phyloP scores from a whole-genome alignment of 2,888 invertebrate genomes.

The Drosophila maculinotata region DNA sequence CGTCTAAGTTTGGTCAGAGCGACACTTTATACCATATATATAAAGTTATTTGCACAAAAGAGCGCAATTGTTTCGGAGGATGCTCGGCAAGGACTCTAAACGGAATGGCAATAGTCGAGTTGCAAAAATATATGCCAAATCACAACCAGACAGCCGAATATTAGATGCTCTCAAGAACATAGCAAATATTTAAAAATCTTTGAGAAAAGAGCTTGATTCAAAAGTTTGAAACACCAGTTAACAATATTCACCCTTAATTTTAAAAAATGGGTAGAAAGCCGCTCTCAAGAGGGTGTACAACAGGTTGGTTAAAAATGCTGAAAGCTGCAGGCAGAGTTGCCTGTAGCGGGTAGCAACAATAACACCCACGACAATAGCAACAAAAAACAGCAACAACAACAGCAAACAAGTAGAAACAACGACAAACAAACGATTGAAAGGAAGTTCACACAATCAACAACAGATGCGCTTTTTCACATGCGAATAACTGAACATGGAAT shows the following conservation, averaged over 20 bases:
- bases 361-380: conserved; percentile 54
- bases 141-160: conserved; percentile 25
- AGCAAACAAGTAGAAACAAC: conserved; percentile 58
- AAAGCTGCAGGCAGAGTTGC: conserved; percentile 56
- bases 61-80: conserved; percentile 77
- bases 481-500: conserved; percentile 78
- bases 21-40: conserved; percentile 41
- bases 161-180: conserved; percentile 33
- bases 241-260: too few species aligned
- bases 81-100: conserved; percentile 58
- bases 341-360: conserved; percentile 68
- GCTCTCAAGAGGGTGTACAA: conserved; percentile 2
- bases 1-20: conserved; percentile 29
- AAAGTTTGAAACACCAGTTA: background rate
- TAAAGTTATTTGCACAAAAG: conserved; percentile 74
- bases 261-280: background rate
- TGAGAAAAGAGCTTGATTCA: background rate
- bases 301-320: conserved; percentile 25
- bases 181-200: background rate
- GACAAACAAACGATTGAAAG: conserved; percentile 78
- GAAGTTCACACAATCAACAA: conserved; percentile 81
- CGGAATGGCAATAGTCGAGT: conserved; percentile 45
- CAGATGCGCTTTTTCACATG: conserved; percentile 81
- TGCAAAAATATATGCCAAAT: background rate
- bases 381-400: conserved; percentile 39